These are phyloP conservation scores for Lingula anatina DNA, from an alignment of 2,888 invertebrate species.

Conservation along the genomic window DNA sequence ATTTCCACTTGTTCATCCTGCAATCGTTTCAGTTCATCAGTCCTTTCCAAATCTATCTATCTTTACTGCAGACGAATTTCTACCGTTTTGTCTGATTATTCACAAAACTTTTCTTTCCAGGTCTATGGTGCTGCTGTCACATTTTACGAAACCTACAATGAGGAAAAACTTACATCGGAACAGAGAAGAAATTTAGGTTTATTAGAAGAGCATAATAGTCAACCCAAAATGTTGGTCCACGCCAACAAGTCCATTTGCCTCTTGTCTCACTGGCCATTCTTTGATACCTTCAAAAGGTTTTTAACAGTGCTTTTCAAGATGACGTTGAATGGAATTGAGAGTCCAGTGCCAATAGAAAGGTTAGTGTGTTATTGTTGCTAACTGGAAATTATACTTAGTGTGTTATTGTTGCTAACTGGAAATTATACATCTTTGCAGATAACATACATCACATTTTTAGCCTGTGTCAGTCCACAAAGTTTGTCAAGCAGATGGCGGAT, in stretches of 20 bases:
- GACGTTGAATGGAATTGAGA: constrained; percentile 68
- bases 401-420: too few relatives aligned
- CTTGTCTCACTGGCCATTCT: constrained; percentile 95
- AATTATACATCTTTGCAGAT: too few relatives aligned
- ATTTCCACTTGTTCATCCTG: too few relatives aligned
- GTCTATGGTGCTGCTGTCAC: constrained; percentile 97
- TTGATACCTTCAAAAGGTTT: constrained; percentile 94
- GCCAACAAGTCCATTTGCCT: constrained; percentile 92
- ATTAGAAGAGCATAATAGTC: constrained; percentile 40
- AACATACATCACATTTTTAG: too few relatives aligned
- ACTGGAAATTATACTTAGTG: constrained; percentile 86
- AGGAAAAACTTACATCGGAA: constrained; percentile 65
- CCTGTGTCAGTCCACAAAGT: too few relatives aligned
- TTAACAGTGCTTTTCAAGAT: constrained; percentile 79
- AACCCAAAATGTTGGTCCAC: constrained; percentile 60
- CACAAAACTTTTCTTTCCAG: constrained; percentile 37
- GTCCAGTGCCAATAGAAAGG: constrained; percentile 91
- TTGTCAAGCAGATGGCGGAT: too few relatives aligned
- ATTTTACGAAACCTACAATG: constrained; percentile 76
- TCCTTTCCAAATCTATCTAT: too few relatives aligned
- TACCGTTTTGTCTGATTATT: not conserved
- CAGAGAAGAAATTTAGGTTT: constrained; percentile 59
- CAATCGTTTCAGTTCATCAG: not conserved
- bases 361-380: constrained; percentile 62
- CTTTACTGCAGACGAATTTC: too few relatives aligned